Evolutionary conservation across 1,140 invertebrate species (phyloP), one percentile per base, ranked within the genome.

Genomic region (Elysia chlorotica): DNA sequence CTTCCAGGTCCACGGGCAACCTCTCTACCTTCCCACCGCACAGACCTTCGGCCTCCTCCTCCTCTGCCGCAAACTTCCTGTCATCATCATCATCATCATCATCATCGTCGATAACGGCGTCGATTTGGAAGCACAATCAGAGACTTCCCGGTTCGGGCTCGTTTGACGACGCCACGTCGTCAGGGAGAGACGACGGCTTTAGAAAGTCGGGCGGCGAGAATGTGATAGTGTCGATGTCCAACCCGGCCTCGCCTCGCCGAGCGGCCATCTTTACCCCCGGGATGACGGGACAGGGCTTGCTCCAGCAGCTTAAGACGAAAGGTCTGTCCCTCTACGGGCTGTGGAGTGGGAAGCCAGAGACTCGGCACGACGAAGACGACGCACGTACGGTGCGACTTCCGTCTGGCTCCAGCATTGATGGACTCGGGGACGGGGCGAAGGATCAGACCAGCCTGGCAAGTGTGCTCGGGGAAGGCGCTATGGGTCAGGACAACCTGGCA

Each of bases 271-370:
- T 62, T 31, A 38, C 56, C 61, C 30, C 73, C 62, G 65, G 65
- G 35, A 66, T 66, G 71, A 66, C 71, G 0, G 71, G 69, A 2
- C 61, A 36, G 37, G 76, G 61, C 31, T 75, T 81, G 17, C 62
- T 83, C 10, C 74, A 80, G 33, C 81, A 81, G 73, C 67, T 84
- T 25, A 82, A 82, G 76, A 79, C 73, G 71, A 81, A 77, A 30
- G 81, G 82, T 38, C 79, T 76, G 53, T 81, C 80, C 2, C 57
- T 82, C 5, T 82, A 78, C 67, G 78, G 80, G 28, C 77, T 76
- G 59, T 65, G 82, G 62, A 79, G 78, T 38, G 71, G 65, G n/a
- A n/a, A n/a, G n/a, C n/a, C n/a, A n/a, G n/a, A n/a, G n/a, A n/a
- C n/a, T n/a, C n/a, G n/a, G n/a, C n/a, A n/a, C n/a, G n/a, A n/a